Conservation (phyloP, 1,140 invertebrate species). For the Heterodera schachtii region DNA sequence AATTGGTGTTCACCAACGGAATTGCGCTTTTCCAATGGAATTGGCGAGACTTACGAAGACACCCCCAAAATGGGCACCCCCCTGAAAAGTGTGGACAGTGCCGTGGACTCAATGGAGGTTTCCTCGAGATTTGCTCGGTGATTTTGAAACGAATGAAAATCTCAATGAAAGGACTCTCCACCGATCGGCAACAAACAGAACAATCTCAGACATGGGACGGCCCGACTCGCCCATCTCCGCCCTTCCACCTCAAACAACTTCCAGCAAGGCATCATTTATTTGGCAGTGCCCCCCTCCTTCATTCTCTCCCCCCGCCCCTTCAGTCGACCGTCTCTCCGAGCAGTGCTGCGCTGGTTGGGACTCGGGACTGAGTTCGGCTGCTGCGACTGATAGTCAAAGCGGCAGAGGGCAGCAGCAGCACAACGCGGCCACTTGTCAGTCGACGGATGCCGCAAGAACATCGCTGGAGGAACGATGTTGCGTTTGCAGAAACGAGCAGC, state of each 20-base stretch:
- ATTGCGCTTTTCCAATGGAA: not conserved
- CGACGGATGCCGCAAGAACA: slow-evolving; percentile 1
- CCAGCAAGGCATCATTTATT: slow-evolving; percentile 18
- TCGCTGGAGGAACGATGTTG: slow-evolving; percentile 7
- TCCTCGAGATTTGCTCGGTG: too few species aligned
- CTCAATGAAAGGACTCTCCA: slow-evolving; percentile 37
- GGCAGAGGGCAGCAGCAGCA: slow-evolving; percentile 14
- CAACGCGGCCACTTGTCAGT: not conserved
- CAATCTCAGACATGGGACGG: slow-evolving; percentile 32
- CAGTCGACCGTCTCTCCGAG: not conserved
- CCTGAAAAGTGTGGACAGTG: slow-evolving; percentile 58
- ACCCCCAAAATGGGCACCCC: slow-evolving; percentile 44
- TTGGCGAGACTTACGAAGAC: not conserved
- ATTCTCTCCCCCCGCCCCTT: too few species aligned
- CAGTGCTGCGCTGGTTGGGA: slow-evolving; percentile 45
- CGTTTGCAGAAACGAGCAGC: slow-evolving; percentile 19
- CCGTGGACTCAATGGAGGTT: slow-evolving; percentile 42
- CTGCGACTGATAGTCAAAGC: slow-evolving; percentile 40
- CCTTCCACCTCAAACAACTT: slow-evolving; percentile 26
- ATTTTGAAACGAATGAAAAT: slow-evolving; percentile 22
- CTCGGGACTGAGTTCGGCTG: slow-evolving; percentile 52
- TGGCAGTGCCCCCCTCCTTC: too few species aligned
- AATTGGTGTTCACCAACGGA: not conserved
- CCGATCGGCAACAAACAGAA: slow-evolving; percentile 22
- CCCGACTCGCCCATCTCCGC: slow-evolving; percentile 14